A percentile compares a stretch with the other conserved stretches of the same genome.
Conservation (phyloP, 1,140 invertebrate genomes). For the Drosophila punjabiensis region DNA sequence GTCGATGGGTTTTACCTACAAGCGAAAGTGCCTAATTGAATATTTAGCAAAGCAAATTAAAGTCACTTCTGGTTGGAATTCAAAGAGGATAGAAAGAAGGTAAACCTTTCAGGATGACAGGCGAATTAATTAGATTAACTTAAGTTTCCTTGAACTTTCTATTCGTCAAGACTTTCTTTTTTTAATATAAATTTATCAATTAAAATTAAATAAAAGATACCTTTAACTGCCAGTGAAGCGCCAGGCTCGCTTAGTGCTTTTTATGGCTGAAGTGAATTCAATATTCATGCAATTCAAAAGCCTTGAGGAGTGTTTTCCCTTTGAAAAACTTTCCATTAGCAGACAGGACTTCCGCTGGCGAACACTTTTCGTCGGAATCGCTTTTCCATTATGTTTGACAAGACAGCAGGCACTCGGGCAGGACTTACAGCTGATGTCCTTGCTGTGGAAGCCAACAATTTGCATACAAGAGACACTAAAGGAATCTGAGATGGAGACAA, state of each 20-base stretch:
- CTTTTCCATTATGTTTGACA: constrained; percentile 32
- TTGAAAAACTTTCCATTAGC: constrained; percentile 32
- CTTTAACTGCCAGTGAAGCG: not conserved
- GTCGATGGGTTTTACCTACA: not conserved
- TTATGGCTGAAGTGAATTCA: not conserved
- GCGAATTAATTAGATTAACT: not conserved
- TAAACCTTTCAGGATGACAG: not conserved
- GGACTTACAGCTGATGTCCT: constrained; percentile 28
- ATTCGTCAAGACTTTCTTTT: not conserved
- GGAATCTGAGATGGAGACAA: constrained; percentile 34
- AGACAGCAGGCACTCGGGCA: constrained; percentile 1
- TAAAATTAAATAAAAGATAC: not conserved
- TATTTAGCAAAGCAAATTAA: constrained; percentile 59
- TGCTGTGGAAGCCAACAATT: constrained; percentile 22
- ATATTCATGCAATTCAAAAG: constrained; percentile 12
- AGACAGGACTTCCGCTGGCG: constrained; percentile 6
- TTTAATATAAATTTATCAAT: not conserved
- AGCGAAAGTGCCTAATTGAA: constrained; percentile 62
- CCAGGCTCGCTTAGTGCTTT: too few relatives aligned
- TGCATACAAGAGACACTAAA: constrained; percentile 31
- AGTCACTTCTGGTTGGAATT: constrained; percentile 3
- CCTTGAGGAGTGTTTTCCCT: not conserved
- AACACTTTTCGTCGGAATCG: constrained; percentile 7
- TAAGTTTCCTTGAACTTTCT: not conserved
- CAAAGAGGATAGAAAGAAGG: not conserved